phyloP scores from a whole-genome alignment of 1,140 invertebrate genomes.

The Nymphalis io region DNA sequence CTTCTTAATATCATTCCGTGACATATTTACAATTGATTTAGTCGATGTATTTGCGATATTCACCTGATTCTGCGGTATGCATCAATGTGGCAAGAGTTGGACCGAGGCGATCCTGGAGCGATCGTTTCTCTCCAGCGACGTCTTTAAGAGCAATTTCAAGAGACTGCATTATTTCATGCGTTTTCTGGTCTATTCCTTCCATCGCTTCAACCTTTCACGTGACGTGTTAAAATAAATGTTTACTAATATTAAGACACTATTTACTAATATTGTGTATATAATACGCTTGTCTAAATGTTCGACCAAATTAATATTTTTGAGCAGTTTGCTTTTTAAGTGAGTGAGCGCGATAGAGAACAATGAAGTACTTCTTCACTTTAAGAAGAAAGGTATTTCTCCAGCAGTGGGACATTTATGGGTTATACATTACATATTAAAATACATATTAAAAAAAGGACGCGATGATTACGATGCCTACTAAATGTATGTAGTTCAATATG shows the following conservation, averaged over 20 bases:
- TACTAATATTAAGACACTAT: too few species aligned
- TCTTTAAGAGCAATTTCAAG: conserved; percentile 58
- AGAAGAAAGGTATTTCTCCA: too few species aligned
- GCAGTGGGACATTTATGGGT: too few species aligned
- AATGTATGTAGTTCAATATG: too few species aligned
- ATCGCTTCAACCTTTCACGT: conserved; percentile 55
- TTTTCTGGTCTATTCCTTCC: conserved; percentile 49
- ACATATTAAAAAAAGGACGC: too few species aligned
- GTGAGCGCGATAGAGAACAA: too few species aligned
- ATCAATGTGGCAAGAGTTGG: conserved; percentile 59
- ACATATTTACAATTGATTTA: neutral
- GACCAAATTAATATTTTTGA: too few species aligned
- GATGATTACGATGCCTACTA: too few species aligned
- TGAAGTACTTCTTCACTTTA: too few species aligned
- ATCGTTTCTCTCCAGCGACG: conserved; percentile 42
- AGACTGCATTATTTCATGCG: conserved; percentile 50
- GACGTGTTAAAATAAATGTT: neutral
- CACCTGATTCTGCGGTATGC: conserved; percentile 44
- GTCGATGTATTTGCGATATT: conserved; percentile 44
- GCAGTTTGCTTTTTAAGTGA: too few species aligned
- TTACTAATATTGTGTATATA: neutral
- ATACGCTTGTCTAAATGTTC: neutral
- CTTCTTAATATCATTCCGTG: too few species aligned
- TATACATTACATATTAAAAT: too few species aligned
- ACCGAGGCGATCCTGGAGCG: conserved; percentile 52